Conservation (phyloP, 2,888 invertebrate genomes). For the Torymus aiolomorphi region DNA sequence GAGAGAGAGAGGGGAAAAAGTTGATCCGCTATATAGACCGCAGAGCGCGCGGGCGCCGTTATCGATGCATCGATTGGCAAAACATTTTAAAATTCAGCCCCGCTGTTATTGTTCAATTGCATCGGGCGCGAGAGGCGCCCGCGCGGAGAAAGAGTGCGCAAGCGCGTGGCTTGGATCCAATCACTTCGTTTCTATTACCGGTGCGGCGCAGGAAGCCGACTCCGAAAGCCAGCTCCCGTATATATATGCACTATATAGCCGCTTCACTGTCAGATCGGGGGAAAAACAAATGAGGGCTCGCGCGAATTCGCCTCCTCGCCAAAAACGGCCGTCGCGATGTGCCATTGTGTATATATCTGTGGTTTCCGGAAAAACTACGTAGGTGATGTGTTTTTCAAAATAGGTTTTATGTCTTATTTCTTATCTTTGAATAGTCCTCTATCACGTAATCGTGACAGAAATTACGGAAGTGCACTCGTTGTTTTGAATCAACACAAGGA, state of each 20-base stretch:
- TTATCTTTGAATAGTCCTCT: no score
- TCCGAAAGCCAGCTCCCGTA: constrained; percentile 29
- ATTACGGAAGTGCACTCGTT: no score
- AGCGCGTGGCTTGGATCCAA: constrained; percentile 66
- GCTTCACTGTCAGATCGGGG: constrained; percentile 58
- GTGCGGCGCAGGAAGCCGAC: constrained; percentile 64
- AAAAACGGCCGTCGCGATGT: constrained; percentile 1
- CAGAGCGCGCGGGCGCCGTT: neutral
- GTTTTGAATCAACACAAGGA: no score
- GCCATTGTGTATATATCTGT: no score
- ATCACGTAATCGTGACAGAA: no score
- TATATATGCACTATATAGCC: constrained; percentile 9
- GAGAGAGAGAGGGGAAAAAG: constrained; percentile 3
- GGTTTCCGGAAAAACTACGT: no score
- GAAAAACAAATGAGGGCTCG: constrained; percentile 56
- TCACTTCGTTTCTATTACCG: constrained; percentile 70
- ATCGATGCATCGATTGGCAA: constrained; percentile 34
- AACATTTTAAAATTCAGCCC: constrained; percentile 38
- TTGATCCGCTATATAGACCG: neutral
- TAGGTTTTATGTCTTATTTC: no score
- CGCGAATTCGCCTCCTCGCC: constrained; percentile 33
- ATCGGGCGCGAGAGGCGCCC: neutral
- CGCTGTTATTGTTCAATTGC: constrained; percentile 37
- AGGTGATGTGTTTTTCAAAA: no score
- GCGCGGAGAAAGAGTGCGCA: neutral